Evolutionary conservation across 2,888 invertebrate species (phyloP).

Genomic region (Scaptomyza parva): DNA sequence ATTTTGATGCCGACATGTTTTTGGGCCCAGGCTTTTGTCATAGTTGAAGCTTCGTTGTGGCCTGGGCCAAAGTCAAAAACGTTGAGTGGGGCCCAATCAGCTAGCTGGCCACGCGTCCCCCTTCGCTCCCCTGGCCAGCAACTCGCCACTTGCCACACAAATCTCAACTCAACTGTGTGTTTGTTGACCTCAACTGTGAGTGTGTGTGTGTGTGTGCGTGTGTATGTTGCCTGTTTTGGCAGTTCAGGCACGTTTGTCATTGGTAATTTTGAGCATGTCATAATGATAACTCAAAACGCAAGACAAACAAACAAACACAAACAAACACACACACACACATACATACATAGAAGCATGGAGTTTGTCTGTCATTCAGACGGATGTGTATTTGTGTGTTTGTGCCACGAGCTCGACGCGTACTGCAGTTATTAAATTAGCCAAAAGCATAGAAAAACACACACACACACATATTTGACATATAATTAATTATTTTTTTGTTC

Average conservation of each 20-base stretch:
- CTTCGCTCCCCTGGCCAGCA: too few species aligned
- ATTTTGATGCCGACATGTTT: conserved; percentile 66
- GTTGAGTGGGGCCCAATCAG: conserved; percentile 57
- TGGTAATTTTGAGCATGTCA: conserved; percentile 81
- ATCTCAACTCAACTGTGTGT: conserved; percentile 16
- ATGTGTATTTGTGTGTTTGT: not conserved
- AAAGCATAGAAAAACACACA: not conserved
- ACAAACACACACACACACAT: conserved; percentile 38
- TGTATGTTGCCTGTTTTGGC: conserved; percentile 49
- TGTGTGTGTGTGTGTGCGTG: too few species aligned
- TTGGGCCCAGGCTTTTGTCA: conserved; percentile 20
- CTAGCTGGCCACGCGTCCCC: conserved; percentile 38
- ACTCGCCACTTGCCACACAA: not conserved
- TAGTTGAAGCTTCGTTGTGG: conserved; percentile 5
- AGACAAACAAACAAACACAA: conserved; percentile 45
- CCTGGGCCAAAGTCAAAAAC: conserved; percentile 17
- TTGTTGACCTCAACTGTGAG: conserved; percentile 40
- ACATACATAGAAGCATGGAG: too few species aligned
- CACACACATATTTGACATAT: conserved; percentile 35
- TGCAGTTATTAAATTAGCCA: conserved; percentile 64
- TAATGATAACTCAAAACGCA: conserved; percentile 77
- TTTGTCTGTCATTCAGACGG: conserved; percentile 11
- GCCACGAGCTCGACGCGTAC: too few species aligned
- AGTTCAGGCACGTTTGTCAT: conserved; percentile 77
- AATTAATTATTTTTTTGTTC: conserved; percentile 35